Base-by-base conservation (phyloP, 2,888 invertebrate species). In the Oscheius myriophilus region DNA sequence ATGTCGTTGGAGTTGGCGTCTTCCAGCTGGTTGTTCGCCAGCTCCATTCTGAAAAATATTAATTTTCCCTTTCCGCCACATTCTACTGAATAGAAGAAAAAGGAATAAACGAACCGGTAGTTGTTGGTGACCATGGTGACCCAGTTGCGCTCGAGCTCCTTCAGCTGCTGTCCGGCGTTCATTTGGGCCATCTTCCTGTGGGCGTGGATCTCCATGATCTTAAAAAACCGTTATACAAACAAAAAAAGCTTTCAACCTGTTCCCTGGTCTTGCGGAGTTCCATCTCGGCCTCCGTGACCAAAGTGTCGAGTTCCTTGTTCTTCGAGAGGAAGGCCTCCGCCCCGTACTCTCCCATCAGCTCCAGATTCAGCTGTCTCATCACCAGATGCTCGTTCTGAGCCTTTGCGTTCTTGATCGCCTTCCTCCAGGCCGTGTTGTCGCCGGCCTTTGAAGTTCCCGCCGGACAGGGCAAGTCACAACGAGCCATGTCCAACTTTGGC, bases 391-490 rank as follows among this genome's bases (percentile, higher is more conserved):
- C 81, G 57, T 84, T 78, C 70, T 84, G 84, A 4, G 84, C 76
- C 57, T 80, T 76, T 26, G 83, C 83, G 59, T 84, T 84, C 42
- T 75, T 72, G 41, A 75, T 64, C 25, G 71, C 75, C 70, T 81
- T 82, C 18, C 71, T 70, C 84, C 84, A 84, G 41, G 81, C 72
- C 26, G 73, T 68, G 53, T 79, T 75, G 61, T 84, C 83, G n/a
- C 72, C 69, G 33, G 77, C 74, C 41, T 75, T 72, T 9, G 72
- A 69, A 3, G 82, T 76, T 25, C 78, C 78, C 9, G 80, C 75
- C 0, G 84, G 84, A 25, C 79, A 72, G 21, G 84, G 84, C n/a
- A 84, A 69, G 46, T 84, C 84, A 58, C 82, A 84, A 25, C 84
- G 73, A n/a, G 70, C 67, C 78, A 84, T 79, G 64, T 84, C 84